phyloP scores from a whole-genome alignment of 2,113 vertebrate genomes.

The Danionella cerebrum region DNA sequence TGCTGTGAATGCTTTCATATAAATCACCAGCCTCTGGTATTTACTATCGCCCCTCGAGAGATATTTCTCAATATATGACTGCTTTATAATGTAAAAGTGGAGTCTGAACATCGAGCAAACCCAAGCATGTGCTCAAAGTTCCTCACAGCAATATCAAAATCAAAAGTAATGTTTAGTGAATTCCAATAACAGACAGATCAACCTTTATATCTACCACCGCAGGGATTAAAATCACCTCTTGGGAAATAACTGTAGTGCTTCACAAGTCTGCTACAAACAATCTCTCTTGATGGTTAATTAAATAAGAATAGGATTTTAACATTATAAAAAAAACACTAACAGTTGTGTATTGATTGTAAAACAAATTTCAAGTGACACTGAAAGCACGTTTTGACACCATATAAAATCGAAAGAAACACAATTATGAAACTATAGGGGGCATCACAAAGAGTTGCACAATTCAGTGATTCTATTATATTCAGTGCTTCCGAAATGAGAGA shows the following conservation, averaged over 20 bases:
- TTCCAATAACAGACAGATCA: background rate
- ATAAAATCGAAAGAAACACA: no score
- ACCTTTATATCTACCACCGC: background rate
- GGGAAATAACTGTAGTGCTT: background rate
- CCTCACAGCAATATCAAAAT: background rate
- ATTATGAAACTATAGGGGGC: no score
- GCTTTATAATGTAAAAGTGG: background rate
- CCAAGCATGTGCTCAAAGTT: background rate
- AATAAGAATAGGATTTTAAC: background rate
- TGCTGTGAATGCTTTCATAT: background rate
- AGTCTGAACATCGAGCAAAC: background rate
- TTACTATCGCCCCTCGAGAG: background rate
- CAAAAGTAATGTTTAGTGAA: background rate
- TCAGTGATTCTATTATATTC: no score
- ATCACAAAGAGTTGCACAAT: no score
- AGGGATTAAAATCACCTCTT: background rate
- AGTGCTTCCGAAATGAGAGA: no score
- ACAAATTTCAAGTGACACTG: no score
- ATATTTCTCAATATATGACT: background rate
- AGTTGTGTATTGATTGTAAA: no score
- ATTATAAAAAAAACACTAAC: background rate
- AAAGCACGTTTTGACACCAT: no score
- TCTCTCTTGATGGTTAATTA: background rate
- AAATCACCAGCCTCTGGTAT: background rate
- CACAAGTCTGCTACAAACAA: background rate